phyloP scores from a whole-genome alignment of 1,140 invertebrate genomes.

The Drosophila repletoides region DNA sequence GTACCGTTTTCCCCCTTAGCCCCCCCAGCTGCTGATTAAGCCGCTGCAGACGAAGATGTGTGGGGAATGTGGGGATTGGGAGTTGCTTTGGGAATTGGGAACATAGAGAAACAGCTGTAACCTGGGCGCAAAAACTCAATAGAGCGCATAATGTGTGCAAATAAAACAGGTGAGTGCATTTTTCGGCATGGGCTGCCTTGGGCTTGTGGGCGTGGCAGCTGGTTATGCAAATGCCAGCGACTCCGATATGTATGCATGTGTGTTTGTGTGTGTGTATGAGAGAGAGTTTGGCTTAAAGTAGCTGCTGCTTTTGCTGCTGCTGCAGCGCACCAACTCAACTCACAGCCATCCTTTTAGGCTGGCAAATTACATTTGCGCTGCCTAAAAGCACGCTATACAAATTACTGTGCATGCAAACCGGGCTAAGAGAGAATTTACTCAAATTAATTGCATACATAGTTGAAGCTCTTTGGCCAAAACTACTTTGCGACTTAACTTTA shows the following conservation, averaged over 20 bases:
- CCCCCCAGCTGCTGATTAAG: conserved; percentile 12
- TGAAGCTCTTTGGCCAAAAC: not conserved
- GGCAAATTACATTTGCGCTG: conserved; percentile 28
- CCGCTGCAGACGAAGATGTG: not conserved
- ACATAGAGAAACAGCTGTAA: not conserved
- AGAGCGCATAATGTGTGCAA: conserved; percentile 74
- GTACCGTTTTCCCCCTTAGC: too few species aligned
- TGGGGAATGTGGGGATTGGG: not conserved
- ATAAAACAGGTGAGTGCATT: conserved; percentile 71
- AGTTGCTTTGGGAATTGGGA: not conserved
- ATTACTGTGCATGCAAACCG: conserved; percentile 16
- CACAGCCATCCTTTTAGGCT: conserved; percentile 8
- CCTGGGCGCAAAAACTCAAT: conserved; percentile 50
- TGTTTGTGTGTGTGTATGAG: not conserved
- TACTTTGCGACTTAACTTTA: not conserved
- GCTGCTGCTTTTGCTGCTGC: conserved; percentile 1
- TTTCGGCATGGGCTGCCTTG: conserved; percentile 1
- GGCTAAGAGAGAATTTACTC: conserved; percentile 31
- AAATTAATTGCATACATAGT: conserved; percentile 37
- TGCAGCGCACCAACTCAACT: not conserved
- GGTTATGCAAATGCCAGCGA: conserved; percentile 41
- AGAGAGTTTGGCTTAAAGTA: not conserved
- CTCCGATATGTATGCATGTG: conserved; percentile 1
- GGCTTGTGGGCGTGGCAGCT: conserved; percentile 37
- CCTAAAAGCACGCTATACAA: conserved; percentile 34